Conservation (phyloP, 2,888 invertebrate genomes). For the Oligia strigilis region DNA sequence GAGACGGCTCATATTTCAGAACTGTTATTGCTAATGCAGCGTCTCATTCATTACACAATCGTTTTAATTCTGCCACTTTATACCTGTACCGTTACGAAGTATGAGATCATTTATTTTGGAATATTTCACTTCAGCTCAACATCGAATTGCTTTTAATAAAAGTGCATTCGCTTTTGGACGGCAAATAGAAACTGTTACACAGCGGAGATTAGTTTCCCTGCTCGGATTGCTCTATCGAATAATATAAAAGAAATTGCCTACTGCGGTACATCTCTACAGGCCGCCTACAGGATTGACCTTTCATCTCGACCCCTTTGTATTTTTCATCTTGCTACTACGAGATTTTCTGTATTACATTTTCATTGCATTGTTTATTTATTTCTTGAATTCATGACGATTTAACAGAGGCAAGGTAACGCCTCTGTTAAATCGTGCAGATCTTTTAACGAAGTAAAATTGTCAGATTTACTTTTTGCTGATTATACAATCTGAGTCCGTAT, state of each 20-base stretch:
- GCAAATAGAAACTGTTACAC: conserved; percentile 45
- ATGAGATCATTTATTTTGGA: conserved; percentile 54
- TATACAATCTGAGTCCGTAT: conserved; percentile 8
- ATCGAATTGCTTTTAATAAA: conserved; percentile 58
- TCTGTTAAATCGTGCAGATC: conserved; percentile 20
- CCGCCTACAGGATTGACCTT: conserved; percentile 55
- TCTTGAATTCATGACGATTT: conserved; percentile 12
- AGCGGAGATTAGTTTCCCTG: conserved; percentile 47
- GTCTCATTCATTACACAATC: conserved; percentile 65
- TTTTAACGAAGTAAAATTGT: conserved; percentile 1
- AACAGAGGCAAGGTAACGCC: too few relatives aligned
- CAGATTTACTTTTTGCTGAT: conserved; percentile 11
- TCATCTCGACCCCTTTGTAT: conserved; percentile 42
- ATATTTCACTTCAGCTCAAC: conserved; percentile 35
- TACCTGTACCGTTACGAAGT: conserved; percentile 23
- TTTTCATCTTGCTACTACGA: conserved; percentile 32
- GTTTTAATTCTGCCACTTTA: conserved; percentile 45
- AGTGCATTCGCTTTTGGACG: conserved; percentile 29
- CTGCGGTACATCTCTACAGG: conserved; percentile 45
- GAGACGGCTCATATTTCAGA: conserved; percentile 56
- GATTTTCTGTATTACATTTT: conserved; percentile 24
- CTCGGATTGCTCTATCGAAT: conserved; percentile 31
- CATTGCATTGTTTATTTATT: conserved; percentile 45
- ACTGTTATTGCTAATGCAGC: conserved; percentile 58
- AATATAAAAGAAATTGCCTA: conserved; percentile 57